phyloP scores from a whole-genome alignment of 2,797 vertebrate species.

The Pteropus rufus region DNA sequence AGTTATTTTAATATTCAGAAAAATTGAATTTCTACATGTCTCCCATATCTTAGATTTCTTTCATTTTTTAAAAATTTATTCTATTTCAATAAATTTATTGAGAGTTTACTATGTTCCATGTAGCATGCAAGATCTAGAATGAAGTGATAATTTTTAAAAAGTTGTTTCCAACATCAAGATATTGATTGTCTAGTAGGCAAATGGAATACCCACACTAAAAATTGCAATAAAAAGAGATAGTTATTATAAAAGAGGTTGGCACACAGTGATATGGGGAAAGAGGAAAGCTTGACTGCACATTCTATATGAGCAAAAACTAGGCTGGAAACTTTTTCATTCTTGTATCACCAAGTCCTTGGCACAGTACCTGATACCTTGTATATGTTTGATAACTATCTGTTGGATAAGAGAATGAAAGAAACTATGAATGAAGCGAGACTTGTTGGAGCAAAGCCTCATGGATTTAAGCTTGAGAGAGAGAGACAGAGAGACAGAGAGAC shows the following conservation, averaged over 20 bases:
- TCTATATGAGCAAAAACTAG: not conserved
- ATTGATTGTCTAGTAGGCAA: not conserved
- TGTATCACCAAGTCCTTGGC: not conserved
- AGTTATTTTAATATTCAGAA: constrained; percentile 41
- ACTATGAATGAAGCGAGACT: not conserved
- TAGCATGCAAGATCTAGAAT: not conserved
- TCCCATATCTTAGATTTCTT: not conserved
- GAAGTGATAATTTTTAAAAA: not conserved
- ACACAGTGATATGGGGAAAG: rapidly evolving
- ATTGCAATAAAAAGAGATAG: not conserved
- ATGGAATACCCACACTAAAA: not conserved
- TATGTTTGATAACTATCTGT: not conserved
- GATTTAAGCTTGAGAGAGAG: not conserved
- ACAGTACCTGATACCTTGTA: not conserved
- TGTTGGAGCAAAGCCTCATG: not conserved
- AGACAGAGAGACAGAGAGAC: not conserved
- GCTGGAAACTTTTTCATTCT: not conserved
- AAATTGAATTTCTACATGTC: constrained; percentile 16
- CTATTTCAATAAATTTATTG: constrained; percentile 5
- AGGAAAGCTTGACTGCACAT: not conserved
- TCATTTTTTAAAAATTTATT: not conserved
- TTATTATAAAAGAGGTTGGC: not conserved
- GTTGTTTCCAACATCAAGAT: not conserved
- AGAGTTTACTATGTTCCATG: not conserved
- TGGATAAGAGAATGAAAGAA: not conserved